phyloP scores from a whole-genome alignment of 1,140 invertebrate genomes.

The Anastrepha ludens region DNA sequence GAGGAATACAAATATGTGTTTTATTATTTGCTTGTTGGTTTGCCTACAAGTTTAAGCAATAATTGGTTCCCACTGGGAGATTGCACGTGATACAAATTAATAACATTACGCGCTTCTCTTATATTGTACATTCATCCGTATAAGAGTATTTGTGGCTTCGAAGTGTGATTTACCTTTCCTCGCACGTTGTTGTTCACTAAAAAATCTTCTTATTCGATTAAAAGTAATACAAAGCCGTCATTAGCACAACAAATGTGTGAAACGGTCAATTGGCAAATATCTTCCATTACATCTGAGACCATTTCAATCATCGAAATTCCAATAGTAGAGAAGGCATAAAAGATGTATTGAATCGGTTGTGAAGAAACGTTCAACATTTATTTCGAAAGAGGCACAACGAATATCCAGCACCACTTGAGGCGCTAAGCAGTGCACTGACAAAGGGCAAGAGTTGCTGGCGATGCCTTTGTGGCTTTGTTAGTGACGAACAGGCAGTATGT shows the following conservation, averaged over 20 bases:
- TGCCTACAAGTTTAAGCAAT: too few relatives aligned
- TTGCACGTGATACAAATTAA: too few relatives aligned
- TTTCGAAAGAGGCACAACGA: too few relatives aligned
- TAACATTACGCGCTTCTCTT: too few relatives aligned
- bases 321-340: background rate
- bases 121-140: background rate
- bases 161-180: too few relatives aligned
- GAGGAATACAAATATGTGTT: too few relatives aligned
- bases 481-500: background rate
- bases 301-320: background rate
- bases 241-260: background rate
- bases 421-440: background rate
- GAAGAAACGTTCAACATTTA: too few relatives aligned
- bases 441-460: background rate
- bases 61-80: too few relatives aligned
- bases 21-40: too few relatives aligned
- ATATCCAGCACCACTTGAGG: background rate
- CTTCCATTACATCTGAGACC: background rate
- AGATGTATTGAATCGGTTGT: too few relatives aligned
- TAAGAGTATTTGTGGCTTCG: background rate
- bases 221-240: background rate
- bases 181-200: too few relatives aligned
- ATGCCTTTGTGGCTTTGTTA: constrained; percentile 4
- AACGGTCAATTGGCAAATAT: background rate
- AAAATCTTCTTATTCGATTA: too few relatives aligned